Base-by-base conservation (phyloP, 2,888 invertebrate genomes). In the Chesias legatella region DNA sequence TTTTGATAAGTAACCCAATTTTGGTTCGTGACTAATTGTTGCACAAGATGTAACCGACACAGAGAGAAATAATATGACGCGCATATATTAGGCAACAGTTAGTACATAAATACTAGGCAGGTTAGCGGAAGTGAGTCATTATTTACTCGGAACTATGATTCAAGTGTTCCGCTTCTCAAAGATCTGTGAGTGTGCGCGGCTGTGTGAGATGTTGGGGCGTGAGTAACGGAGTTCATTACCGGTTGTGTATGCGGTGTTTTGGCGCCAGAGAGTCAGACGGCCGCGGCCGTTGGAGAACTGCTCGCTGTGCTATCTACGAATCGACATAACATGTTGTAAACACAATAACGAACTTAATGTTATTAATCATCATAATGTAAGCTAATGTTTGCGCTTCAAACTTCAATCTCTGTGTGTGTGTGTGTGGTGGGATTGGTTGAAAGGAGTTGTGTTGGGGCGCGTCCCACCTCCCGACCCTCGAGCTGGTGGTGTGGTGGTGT, bases 61-160 rank as follows among this genome's bases (percentile, higher is more conserved):
- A n/a, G n/a, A n/a, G 48, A 49, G 53, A 17, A 17, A 17, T 17
- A 17, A 17, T 17, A 17, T 17, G 2, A 17, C 13, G 48, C 54
- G 53, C 2, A 17, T 50, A 56, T 53, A 55, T 50, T 38, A 43
- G 21, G 23, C 21, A 28, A 10, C 27, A 44, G 33, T 36, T 29
- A 11, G 17, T 39, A 38, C 33, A 10, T 13, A 43, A 28, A 17
- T 39, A 27, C 24, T 44, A 28, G 38, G 41, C 35, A n/a, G n/a
- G n/a, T n/a, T n/a, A n/a, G 55, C 78, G 83, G 82, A 83, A 82
- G 73, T 83, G 82, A 79, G 38, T 79, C 79, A 81, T 58, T 73
- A 63, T 75, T 73, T 78, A 76, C 72, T 76, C 78, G 79, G 81
- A 79, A 79, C 61, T 42, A 63, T 81, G 79, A 81, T 51, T 81